Conservation (phyloP, 2,113 vertebrate genomes). For the Percopsis transmontana region DNA sequence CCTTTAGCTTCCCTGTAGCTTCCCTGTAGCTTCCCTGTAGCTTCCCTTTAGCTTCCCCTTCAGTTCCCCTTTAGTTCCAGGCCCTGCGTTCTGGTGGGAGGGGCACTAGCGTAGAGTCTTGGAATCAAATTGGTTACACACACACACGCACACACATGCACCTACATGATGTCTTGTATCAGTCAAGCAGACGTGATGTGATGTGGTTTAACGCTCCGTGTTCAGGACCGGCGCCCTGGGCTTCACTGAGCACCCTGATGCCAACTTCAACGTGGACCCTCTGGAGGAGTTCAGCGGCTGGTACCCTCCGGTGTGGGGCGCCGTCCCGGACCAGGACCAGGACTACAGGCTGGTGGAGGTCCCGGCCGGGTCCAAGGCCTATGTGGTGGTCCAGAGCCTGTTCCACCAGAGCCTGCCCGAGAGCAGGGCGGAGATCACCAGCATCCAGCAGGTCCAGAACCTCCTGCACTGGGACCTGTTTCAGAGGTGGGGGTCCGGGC, state of each 20-base stretch:
- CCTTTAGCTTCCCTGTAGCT: too few species aligned
- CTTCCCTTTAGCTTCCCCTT: too few species aligned
- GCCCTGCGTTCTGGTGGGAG: too few species aligned
- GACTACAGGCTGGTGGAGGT: constrained; percentile 54
- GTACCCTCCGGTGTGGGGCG: constrained; percentile 64
- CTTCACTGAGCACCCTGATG: neutral
- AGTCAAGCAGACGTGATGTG: too few species aligned
- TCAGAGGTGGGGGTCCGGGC: constrained; percentile 60
- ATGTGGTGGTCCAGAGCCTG: constrained; percentile 23
- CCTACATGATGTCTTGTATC: too few species aligned
- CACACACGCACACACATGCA: too few species aligned
- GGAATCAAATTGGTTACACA: too few species aligned
- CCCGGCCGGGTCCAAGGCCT: constrained; percentile 12
- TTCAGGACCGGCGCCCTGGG: constrained; percentile 33
- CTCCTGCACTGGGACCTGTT: constrained; percentile 71
- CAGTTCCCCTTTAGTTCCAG: too few species aligned
- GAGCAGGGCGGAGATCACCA: constrained; percentile 45
- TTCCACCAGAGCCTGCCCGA: constrained; percentile 54
- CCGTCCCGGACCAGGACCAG: constrained; percentile 8
- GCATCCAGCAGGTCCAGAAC: constrained; percentile 69
- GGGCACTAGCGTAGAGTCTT: too few species aligned
- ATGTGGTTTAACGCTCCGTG: too few species aligned
- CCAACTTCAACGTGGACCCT: constrained; percentile 57
- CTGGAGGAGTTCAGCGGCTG: constrained; percentile 60
- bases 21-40: too few species aligned